Conservation (phyloP, 2,888 invertebrate species). For the Periphyllus acericola region DNA sequence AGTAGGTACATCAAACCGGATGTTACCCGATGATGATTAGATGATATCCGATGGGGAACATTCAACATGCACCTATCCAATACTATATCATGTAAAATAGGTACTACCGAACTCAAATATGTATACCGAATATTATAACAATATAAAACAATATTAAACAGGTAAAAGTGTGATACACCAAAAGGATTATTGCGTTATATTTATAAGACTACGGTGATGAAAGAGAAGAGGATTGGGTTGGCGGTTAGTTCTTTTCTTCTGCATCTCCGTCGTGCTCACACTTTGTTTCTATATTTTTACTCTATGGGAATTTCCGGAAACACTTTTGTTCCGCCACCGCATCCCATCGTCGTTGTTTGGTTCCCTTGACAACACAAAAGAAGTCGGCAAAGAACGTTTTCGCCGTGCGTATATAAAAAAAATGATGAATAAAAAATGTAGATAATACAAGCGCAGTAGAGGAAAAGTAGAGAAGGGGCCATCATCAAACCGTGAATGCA, state of each 20-base stretch:
- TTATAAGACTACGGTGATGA: not conserved
- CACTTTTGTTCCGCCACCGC: slow-evolving; percentile 54
- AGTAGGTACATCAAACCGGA: not conserved
- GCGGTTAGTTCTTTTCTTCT: slow-evolving; percentile 24
- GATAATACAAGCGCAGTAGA: slow-evolving; percentile 15
- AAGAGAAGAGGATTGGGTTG: not conserved
- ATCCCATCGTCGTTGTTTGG: slow-evolving; percentile 1
- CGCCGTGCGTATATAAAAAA: slow-evolving; percentile 7
- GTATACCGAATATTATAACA: slow-evolving; percentile 6
- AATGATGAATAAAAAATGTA: slow-evolving; percentile 34
- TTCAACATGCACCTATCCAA: not conserved
- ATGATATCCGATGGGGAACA: not conserved
- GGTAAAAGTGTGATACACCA: not conserved
- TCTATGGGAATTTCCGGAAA: slow-evolving; percentile 56
- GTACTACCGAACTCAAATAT: not conserved
- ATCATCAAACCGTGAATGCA: slow-evolving; percentile 52
- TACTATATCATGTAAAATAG: not conserved
- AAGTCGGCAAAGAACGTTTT: slow-evolving; percentile 44
- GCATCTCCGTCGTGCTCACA: slow-evolving; percentile 29
- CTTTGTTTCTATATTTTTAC: slow-evolving; percentile 37
- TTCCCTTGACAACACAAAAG: slow-evolving; percentile 57
- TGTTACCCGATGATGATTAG: no score
- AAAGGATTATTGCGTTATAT: slow-evolving; percentile 9
- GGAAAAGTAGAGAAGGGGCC: not conserved
- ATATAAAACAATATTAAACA: slow-evolving; percentile 8